Base-by-base conservation (phyloP, 2,113 vertebrate species). In the Heterochromis multidens region DNA sequence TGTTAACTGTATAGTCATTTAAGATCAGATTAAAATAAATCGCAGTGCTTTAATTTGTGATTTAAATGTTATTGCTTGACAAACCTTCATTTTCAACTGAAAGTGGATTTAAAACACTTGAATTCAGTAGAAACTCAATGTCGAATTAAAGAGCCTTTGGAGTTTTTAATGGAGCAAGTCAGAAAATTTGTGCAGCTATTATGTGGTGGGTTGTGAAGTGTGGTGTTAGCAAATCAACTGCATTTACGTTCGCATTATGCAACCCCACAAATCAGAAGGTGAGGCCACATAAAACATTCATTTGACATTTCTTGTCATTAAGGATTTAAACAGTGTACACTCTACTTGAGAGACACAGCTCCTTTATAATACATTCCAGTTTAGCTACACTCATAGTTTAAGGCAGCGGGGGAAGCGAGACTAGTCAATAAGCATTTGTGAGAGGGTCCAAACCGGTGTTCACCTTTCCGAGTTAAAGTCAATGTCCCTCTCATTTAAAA, bases 251-350 rank as follows among this genome's bases (percentile, higher is more conserved):
- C 23, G 40, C 21, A 80, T 91, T 86, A 85, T 77, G 67, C 83
- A 87, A 89, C n/a, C 52, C 9, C 14, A 79, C 54, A 88, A 65
- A 85, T 65, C 58, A 82, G 19, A 86, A 83, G 80, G 74, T 74
- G 23, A 33, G 35, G 27, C 63, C 27, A 23, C 81, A 79, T 89
- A 16, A 88, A 89, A 60, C 60, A 91, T 91, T 3, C 86, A 88
- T 90, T 46, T 76, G 62, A 65, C 81, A 91, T 91, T 81, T 79
- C 19, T 65, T 78, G 62, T 87, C 81, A 90, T 93, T 59, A 92
- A 90, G 77, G 80, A 92, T 92, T 91, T 81, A 89, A 57, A 65
- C 40, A n/a, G 77, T 25, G 27, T 21, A 76, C 52, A 13, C 78
- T 81, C 72, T 70, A 79, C 79, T 79, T 80, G 33, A 81, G 84